Evolutionary conservation across 2,888 invertebrate genomes (phyloP).

Genomic region (Noctua janthina): DNA sequence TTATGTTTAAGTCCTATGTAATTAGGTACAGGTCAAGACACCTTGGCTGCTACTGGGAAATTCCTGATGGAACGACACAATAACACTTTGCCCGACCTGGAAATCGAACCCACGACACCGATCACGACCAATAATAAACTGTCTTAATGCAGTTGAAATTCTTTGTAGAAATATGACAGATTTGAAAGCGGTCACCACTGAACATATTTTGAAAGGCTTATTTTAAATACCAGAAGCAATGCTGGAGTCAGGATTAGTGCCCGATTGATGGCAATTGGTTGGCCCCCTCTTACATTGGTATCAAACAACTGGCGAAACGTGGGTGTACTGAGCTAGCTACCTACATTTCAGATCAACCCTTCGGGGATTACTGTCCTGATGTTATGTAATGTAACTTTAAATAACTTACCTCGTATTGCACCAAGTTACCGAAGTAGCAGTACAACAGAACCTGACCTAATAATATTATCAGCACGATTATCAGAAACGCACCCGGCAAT

Average conservation of each 20-base stretch:
- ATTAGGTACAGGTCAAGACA: no score
- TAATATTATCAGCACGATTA: conserved; percentile 51
- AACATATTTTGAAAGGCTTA: background rate
- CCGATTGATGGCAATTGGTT: background rate
- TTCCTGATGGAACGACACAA: background rate
- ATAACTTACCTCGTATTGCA: conserved; percentile 72
- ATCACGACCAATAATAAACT: no score
- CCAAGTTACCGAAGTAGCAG: conserved; percentile 74
- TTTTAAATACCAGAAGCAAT: background rate
- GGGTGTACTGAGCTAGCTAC: background rate
- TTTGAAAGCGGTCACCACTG: background rate
- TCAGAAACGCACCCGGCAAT: conserved; percentile 64
- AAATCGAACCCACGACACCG: no score
- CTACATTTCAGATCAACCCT: background rate
- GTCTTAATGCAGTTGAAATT: background rate
- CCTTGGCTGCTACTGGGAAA: background rate
- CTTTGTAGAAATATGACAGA: background rate
- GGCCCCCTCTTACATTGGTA: background rate
- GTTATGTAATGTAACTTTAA: background rate
- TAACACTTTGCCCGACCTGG: no score
- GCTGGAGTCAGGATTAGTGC: background rate
- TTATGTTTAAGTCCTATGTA: no score
- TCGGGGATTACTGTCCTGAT: background rate
- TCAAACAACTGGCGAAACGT: background rate
- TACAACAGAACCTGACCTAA: conserved; percentile 71